Base-by-base conservation (phyloP, 2,113 vertebrate genomes). In the Melospiza melodia region DNA sequence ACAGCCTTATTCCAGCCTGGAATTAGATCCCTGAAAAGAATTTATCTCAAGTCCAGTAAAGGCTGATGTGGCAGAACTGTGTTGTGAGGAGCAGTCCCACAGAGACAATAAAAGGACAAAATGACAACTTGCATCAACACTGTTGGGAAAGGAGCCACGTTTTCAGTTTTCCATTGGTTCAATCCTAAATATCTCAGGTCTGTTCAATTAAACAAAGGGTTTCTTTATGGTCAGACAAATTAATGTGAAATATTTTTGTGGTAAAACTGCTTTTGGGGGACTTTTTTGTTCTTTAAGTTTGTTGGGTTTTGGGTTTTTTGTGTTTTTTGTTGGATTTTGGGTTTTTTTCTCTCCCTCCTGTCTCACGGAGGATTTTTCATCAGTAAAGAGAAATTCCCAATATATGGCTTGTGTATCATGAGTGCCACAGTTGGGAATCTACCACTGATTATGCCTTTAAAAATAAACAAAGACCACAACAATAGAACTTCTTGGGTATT, bases 311-410 rank as follows among this genome's bases (percentile, higher is more conserved):
- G 22, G 46, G 6, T 48, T 22, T 48, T 48, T 48, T 48, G 46
- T 48, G 0, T 28, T 49, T 27, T 2, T 54, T 66, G 5, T 41
- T 25, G 4, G 9, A 5, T 49, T 89, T 76, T 16, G 13, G 18
- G 67, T 30, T 30, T 14, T 14, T 3, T 3, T 7, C 12, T 10
- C 12, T 21, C 15, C 5, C 2, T 30, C 9, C 8, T 6, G 9
- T 17, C 25, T 20, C 5, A 2, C 49, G 28, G 49, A 77, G 61
- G 58, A 62, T 35, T 87, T 79, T 66, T 33, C 7, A 24, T 21
- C 11, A 7, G 15, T 71, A 48, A 62, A 80, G 61, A 84, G 23
- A 74, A 74, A 61, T 85, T 88, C 17, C 23, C 13, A 25, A 12
- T 52, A 31, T 31, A 44, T 21, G 72, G 58, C 11, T 87, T 31